phyloP scores from a whole-genome alignment of 1,140 invertebrate genomes.

The Bombyx mandarina region DNA sequence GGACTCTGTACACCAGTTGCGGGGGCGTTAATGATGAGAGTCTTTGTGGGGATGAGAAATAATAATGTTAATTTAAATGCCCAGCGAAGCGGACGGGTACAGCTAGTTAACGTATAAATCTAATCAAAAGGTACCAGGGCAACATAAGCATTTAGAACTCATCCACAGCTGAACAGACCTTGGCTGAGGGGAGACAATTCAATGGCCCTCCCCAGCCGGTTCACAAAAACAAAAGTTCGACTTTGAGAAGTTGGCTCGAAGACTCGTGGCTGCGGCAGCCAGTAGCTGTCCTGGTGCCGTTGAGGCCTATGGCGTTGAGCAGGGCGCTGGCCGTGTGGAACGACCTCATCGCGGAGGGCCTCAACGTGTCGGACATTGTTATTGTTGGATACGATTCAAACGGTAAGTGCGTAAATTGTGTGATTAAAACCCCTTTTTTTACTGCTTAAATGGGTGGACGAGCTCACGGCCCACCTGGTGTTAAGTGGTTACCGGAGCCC shows the following conservation, averaged over 20 bases:
- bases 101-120: too few relatives aligned
- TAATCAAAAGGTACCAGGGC: too few relatives aligned
- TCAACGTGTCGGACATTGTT: constrained; percentile 52
- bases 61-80: too few relatives aligned
- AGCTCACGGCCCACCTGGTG: too few relatives aligned
- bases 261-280: constrained; percentile 72
- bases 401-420: constrained; percentile 28
- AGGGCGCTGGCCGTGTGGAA: constrained; percentile 68
- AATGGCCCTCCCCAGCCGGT: neutral
- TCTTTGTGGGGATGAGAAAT: too few relatives aligned
- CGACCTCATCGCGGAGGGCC: constrained; percentile 38
- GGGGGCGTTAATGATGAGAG: too few relatives aligned
- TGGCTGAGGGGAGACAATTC: constrained; percentile 6
- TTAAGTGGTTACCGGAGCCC: too few relatives aligned
- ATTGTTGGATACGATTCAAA: constrained; percentile 60
- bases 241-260: constrained; percentile 69
- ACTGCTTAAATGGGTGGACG: too few relatives aligned
- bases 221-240: constrained; percentile 29
- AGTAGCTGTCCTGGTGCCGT: constrained; percentile 69
- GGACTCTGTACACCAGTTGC: too few relatives aligned
- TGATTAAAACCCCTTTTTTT: neutral
- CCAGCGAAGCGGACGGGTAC: too few relatives aligned
- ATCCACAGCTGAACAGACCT: too few relatives aligned
- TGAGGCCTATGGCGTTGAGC: constrained; percentile 52
- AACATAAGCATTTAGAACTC: too few relatives aligned